Percentiles rank a stretch among this genome's conserved stretches.
Conservation (phyloP, 2,888 invertebrate genomes). For the Thelaira solivaga region DNA sequence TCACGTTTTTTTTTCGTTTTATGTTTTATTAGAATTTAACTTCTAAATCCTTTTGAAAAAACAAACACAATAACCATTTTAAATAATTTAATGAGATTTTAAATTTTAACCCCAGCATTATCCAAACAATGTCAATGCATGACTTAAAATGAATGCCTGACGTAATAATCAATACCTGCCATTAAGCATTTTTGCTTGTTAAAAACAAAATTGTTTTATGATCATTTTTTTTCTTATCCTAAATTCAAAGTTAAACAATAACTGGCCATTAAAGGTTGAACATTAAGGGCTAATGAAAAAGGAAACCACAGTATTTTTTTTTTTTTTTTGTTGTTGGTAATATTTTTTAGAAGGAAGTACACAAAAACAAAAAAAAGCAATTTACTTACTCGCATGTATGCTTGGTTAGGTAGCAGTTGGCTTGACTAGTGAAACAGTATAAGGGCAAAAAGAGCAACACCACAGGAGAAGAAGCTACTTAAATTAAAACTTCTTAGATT, state of each 20-base stretch:
- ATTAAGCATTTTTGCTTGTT: conserved; percentile 12
- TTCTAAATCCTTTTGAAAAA: neutral
- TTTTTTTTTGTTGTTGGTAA: conserved; percentile 1
- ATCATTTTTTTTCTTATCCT: conserved; percentile 20
- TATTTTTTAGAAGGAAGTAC: conserved; percentile 24
- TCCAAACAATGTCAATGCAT: neutral
- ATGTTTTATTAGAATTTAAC: neutral
- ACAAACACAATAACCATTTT: neutral
- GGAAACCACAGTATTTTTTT: conserved; percentile 49
- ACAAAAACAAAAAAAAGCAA: conserved; percentile 40
- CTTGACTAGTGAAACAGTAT: conserved; percentile 33
- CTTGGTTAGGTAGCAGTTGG: conserved; percentile 37
- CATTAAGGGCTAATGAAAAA: conserved; percentile 19
- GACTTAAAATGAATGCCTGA: conserved; percentile 9
- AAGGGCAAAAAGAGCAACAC: too few species aligned
- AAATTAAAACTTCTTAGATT: too few species aligned
- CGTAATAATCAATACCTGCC: conserved; percentile 52
- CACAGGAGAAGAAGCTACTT: too few species aligned
- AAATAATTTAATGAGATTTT: neutral
- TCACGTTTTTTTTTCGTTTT: conserved; percentile 31
- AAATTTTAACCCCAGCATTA: neutral
- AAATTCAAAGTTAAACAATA: conserved; percentile 35
- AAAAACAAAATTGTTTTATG: neutral
- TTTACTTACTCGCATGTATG: too few species aligned
- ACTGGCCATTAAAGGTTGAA: conserved; percentile 33